Base-by-base conservation (phyloP, 2,888 invertebrate genomes). In the Catocala sponsa region DNA sequence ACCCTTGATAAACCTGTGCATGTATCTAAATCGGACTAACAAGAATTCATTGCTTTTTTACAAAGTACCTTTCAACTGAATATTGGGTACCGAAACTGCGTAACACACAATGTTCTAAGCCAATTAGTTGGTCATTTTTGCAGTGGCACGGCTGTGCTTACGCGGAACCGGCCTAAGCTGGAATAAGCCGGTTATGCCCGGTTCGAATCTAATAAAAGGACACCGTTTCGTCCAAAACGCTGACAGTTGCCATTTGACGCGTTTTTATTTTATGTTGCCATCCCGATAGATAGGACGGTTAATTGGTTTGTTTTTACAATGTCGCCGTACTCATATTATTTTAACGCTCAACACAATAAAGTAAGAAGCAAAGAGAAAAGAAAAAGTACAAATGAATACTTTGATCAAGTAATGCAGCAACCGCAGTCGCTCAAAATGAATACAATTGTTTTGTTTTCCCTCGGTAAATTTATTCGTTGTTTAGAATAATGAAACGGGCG, bases 61-160 rank as follows among this genome's bases (percentile, higher is more conserved):
- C 84, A 81, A 83, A 86, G 85, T 75, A 79, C 88, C 86, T 86
- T 89, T 89, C 86, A 85, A 85, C 83, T 76, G 87, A 84, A 89
- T 91, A 91, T 92, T 89, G 89, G 89, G 88, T 91, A 91, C 90
- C 87, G 88, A 89, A 79, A 91, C 88, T 87, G 87, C 85, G 90
- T 89, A 88, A 87, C 88, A 86, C 82, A 83, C 86, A 88, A 87
- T 88, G 88, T 90, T 88, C 90, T 93, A 92, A 93, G 93, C 94
- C 94, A 93, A 92, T 93, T 94, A 94, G 92, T 86, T 91, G 91
- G 88, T 90, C 90, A 92, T 92, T 92, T 94, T 93, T 93, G 89
- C 92, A 90, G 86, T 85, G 81, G 86, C 89, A 86, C 87, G 90
- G 84, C 81, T 81, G 83, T 85, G 83, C 88, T 85, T 86, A 84